Conservation (phyloP, 2,113 vertebrate species). For the Strix uralensis region DNA sequence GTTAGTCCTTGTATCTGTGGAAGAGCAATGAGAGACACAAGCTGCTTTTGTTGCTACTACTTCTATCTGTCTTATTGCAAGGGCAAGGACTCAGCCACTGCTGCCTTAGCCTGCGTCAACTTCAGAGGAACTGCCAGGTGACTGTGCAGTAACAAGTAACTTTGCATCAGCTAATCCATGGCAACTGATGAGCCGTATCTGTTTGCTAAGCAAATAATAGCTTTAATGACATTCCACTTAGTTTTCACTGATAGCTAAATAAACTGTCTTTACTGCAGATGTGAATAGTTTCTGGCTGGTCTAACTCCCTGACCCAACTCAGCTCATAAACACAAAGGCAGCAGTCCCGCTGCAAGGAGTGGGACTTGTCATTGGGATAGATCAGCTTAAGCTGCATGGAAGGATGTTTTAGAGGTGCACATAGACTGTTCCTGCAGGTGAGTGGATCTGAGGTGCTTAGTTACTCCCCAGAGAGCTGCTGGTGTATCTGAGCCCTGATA, state of each 20-base stretch:
- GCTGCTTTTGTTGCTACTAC: neutral
- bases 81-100: neutral
- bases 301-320: neutral
- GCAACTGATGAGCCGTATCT: neutral
- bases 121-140: neutral
- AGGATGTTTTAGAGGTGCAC: neutral
- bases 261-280: neutral
- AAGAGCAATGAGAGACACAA: neutral
- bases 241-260: neutral
- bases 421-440: neutral
- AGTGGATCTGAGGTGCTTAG: neutral
- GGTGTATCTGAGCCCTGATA: neutral
- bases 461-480: neutral
- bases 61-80: neutral
- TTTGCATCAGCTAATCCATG: slow-evolving; percentile 9
- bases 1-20: neutral
- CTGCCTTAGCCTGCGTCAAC: neutral
- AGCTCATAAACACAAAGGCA: neutral
- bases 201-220: slow-evolving; percentile 20
- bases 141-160: neutral
- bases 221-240: neutral
- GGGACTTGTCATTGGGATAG: neutral
- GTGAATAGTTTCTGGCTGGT: neutral
- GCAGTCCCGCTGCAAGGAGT: neutral
- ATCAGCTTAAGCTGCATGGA: neutral